phyloP scores from a whole-genome alignment of 2,797 vertebrate genomes.

The Chaenodraco wilsoni region DNA sequence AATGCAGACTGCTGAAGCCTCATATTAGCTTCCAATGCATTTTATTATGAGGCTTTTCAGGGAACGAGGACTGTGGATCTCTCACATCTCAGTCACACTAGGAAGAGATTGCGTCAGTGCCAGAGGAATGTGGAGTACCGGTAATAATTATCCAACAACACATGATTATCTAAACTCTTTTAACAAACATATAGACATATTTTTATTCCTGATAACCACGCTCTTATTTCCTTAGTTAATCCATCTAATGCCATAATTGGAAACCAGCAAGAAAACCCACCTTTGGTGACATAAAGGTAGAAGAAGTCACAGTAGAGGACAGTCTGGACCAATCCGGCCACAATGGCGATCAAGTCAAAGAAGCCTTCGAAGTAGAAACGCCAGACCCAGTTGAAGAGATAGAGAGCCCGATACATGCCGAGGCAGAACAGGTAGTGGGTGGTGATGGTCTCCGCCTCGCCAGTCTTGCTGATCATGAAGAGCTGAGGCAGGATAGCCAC shows the following conservation, averaged over 20 bases:
- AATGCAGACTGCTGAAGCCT: neutral
- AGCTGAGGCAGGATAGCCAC: conserved; percentile 98
- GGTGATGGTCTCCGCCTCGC: conserved; percentile 98
- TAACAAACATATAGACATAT: neutral
- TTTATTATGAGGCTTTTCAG: conserved; percentile 18
- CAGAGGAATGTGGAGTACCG: neutral
- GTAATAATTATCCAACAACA: neutral
- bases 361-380: conserved; percentile 98
- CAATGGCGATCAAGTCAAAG: conserved; percentile 98
- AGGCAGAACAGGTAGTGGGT: conserved; percentile 98
- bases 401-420: conserved; percentile 95
- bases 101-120: neutral
- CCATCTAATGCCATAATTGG: neutral
- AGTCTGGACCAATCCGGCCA: conserved; percentile 97
- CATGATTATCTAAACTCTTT: neutral
- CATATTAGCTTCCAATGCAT: conserved; percentile 40
- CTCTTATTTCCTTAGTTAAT: neutral
- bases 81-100: neutral
- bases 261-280: conserved; percentile 73
- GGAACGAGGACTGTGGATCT: neutral
- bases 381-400: conserved; percentile 99
- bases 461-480: conserved; percentile 99
- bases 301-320: conserved; percentile 99
- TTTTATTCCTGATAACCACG: neutral
- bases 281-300: conserved; percentile 99